phyloP scores from a whole-genome alignment of 2,113 vertebrate species.

The Archilochus colubris region DNA sequence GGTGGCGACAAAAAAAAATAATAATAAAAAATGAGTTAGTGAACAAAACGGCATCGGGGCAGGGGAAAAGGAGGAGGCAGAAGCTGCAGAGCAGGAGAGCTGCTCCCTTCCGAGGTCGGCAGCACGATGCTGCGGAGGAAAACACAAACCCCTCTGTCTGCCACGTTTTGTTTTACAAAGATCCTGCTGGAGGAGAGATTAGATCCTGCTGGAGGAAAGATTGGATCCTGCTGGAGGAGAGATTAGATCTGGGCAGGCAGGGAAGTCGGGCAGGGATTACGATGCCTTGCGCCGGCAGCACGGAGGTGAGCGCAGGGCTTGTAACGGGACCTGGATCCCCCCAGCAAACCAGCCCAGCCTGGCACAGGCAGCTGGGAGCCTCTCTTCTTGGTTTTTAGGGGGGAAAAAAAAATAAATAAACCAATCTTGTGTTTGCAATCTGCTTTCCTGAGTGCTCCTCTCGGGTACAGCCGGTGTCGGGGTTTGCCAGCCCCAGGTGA shows the following conservation, averaged over 20 bases:
- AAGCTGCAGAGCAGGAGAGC: background rate
- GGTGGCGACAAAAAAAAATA: background rate
- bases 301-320: background rate
- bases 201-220: background rate
- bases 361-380: background rate
- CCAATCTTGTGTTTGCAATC: background rate
- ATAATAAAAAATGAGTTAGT: background rate
- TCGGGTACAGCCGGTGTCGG: rapidly evolving
- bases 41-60: background rate
- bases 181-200: background rate
- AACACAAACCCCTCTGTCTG: background rate
- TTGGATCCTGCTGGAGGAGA: background rate
- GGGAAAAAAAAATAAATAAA: no score
- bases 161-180: background rate
- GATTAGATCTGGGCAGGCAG: background rate
- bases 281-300: background rate
- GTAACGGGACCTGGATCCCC: background rate
- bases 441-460: background rate
- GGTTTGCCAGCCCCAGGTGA: background rate
- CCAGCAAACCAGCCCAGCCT: rapidly evolving
- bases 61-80: background rate
- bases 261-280: background rate
- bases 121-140: background rate
- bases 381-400: no score
- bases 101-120: background rate